Conservation (phyloP, 2,797 vertebrate genomes). For the Spinus pinus region DNA sequence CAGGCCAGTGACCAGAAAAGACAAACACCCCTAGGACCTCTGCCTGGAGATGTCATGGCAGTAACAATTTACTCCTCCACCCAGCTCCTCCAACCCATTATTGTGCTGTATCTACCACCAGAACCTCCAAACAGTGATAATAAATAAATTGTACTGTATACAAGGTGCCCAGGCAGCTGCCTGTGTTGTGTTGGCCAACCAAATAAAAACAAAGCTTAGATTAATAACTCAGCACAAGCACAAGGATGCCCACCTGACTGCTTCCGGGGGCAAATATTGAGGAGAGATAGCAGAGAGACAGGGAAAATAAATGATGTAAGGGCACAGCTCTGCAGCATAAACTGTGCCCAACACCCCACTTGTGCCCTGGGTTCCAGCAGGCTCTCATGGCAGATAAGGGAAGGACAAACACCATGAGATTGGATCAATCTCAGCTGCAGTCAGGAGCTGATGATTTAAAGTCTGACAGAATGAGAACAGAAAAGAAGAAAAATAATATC, state of each 20-base stretch:
- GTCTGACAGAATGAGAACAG: neutral
- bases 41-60: neutral
- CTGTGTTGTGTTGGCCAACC: neutral
- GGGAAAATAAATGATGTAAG: neutral
- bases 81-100: neutral
- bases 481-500: neutral
- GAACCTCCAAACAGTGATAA: neutral
- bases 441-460: neutral
- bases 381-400: neutral
- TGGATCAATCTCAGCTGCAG: neutral
- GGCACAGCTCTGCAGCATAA: neutral
- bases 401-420: neutral
- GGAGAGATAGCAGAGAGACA: accelerated
- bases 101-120: neutral
- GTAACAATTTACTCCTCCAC: neutral
- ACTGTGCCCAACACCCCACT: neutral
- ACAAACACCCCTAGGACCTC: neutral
- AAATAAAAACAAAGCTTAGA: neutral
- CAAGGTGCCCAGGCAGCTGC: neutral
- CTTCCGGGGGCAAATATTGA: neutral
- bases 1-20: neutral
- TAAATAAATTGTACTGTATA: neutral
- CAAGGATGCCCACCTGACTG: neutral
- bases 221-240: neutral
- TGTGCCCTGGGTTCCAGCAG: neutral